Evolutionary conservation across 2,113 vertebrate species (phyloP).

Genomic region (Dryoscopus gambensis): DNA sequence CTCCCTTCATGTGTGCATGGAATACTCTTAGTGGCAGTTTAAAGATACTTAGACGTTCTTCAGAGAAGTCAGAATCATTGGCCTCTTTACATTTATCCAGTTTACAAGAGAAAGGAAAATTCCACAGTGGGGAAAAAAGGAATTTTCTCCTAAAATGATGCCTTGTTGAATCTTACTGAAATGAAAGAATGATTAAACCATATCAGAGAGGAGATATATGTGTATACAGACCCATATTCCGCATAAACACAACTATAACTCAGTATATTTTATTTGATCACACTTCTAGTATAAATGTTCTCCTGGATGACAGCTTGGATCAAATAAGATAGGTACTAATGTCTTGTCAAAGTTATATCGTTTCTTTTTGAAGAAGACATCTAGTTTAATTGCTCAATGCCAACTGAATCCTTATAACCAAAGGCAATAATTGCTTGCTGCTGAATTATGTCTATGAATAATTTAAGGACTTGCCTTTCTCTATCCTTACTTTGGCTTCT

Average conservation of each 20-base stretch:
- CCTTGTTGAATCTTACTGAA: not conserved
- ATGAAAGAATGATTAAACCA: not conserved
- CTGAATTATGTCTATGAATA: constrained; percentile 63
- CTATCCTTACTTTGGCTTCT: constrained; percentile 14
- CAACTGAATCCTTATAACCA: constrained; percentile 31
- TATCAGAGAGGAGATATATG: not conserved
- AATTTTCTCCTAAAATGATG: not conserved
- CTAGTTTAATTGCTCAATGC: constrained; percentile 41
- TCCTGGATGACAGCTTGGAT: constrained; percentile 4
- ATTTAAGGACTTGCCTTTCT: constrained; percentile 50
- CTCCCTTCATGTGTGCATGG: not conserved
- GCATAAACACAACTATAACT: not conserved
- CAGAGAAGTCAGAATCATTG: not conserved
- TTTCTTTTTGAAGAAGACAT: constrained; percentile 27
- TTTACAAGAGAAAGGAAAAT: not conserved
- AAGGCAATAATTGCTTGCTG: constrained; percentile 51
- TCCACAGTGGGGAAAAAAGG: not conserved
- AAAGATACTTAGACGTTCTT: not conserved
- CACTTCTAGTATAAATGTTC: not conserved
- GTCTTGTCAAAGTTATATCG: constrained; percentile 10
- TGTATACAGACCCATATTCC: not conserved
- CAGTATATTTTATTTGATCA: not conserved
- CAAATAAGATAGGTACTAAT: constrained; percentile 7
- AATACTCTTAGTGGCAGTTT: not conserved
- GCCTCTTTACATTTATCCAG: not conserved